Evolutionary conservation across 2,888 invertebrate genomes (phyloP), one percentile per base, ranked within the genome.

Genomic region (Eristalinus aeneus): DNA sequence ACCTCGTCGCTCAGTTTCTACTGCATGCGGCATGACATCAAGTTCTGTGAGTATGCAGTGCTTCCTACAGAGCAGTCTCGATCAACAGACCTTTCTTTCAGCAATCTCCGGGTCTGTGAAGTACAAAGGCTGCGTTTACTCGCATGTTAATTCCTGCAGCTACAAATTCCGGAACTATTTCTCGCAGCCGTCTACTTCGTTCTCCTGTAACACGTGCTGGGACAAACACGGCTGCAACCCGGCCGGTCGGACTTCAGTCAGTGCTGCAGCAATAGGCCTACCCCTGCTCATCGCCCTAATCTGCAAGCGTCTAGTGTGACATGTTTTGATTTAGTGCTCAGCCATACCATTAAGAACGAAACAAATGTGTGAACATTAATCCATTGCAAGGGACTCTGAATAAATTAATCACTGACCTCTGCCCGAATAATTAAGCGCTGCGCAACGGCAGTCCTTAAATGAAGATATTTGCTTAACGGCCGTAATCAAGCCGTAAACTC

Each of bases 151-250:
- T 0, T 85, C 64, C 6, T 88, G 89, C n/a, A 22, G 9, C 0
- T 68, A 80, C 1, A 16, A 75, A 6, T 60, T 89, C 11, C 58
- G 61, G 5, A 68, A 81, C 8, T 27, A 54, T 16, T 78, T 75
- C 23, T 20, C 53, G 27, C 73, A 77, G 20, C n/a, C 8, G 0
- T 36, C 58, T 4, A 36, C 22, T 6, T 36, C 39, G 0, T 75
- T 23, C 0, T 23, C 22, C 0, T 89, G 89, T 23, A 8, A 12
- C 4, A 83, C 88, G 27, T 89, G 89, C 69, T 63, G 22, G 27
- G 53, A 73, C 34, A 71, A 56, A 8, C 79, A 89, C 67, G 84
- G 76, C 5, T 89, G 89, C 46, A 89, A 89, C 85, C 88, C 89
- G 8, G 89, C 89, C 8, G 88, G 68, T 16, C 88, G 88, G 2